phyloP scores from a whole-genome alignment of 1,140 invertebrate genomes.

The Drosophila baimaii region DNA sequence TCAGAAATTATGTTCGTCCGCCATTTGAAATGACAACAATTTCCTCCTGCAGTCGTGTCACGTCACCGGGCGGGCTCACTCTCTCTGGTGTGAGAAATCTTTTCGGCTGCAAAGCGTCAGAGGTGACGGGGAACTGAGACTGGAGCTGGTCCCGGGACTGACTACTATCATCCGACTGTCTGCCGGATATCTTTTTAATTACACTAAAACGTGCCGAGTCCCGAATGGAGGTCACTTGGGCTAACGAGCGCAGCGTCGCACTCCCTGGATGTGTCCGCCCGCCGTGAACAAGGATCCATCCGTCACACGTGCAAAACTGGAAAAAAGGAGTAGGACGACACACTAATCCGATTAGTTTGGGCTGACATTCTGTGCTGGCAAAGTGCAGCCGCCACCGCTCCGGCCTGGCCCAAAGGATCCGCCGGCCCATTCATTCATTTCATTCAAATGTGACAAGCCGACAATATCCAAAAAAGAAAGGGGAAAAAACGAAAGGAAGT shows the following conservation, averaged over 20 bases:
- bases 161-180: conserved; percentile 47
- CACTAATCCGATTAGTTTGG: conserved; percentile 81
- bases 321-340: conserved; percentile 60
- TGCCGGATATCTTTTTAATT: conserved; percentile 81
- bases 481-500: conserved; percentile 18
- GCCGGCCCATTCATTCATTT: conserved; percentile 69
- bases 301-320: conserved; percentile 50
- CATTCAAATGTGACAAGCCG: conserved; percentile 78
- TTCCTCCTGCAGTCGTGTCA: conserved; percentile 55
- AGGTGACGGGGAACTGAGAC: conserved; percentile 41
- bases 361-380: conserved; percentile 72
- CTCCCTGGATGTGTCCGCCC: conserved; percentile 11
- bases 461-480: conserved; percentile 54
- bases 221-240: conserved; percentile 77
- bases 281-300: conserved; percentile 49
- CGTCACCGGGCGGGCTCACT: conserved; percentile 29
- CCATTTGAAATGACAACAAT: conserved; percentile 63
- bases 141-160: conserved; percentile 8
- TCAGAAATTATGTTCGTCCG: conserved; percentile 78
- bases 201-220: conserved; percentile 78
- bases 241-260: conserved; percentile 64
- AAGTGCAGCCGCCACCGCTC: conserved; percentile 46
- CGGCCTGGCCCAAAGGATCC: conserved; percentile 32
- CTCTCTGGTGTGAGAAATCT: conserved; percentile 40
- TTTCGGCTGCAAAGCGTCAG: conserved; percentile 34